Base-by-base conservation (phyloP, 1,140 invertebrate genomes). In the Amyelois transitella region DNA sequence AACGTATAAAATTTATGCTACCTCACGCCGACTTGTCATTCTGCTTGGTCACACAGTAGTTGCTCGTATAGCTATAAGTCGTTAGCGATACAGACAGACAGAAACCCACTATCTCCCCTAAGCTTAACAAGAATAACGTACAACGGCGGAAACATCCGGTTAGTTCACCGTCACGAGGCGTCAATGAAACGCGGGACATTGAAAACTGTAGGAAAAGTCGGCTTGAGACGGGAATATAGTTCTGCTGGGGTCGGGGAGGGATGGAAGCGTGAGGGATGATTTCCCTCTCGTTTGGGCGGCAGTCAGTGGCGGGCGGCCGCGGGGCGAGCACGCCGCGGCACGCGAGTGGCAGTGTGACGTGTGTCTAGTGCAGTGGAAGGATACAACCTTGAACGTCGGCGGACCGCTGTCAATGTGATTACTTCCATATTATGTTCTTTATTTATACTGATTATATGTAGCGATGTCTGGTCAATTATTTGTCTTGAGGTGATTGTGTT, bases 131-230 rank as follows among this genome's bases (percentile, higher is more conserved):
- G 45, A 48, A 48, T 10, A 48, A 48, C 55, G 18, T 43, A 53
- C 58, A 64, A 59, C 68, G 58, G 64, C 64, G 64, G 65, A 72
- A 72, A 72, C 70, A 70, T 66, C 66, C 66, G 67, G 64, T 71
- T 62, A 72, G 58, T 56, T 59, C 59, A 43, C 55, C 51, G 53
- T 54, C 45, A 56, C 53, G 59, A 60, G 64, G 75, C 74, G 75
- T 82, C 77, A 80, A 80, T 80, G 79, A 69, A 79, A 75, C 72
- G 50, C 20, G 56, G 64, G 59, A 65, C 78, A 76, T 82, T 79
- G 67, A 72, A 70, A 68, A 76, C 62, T 58, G 45, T 60, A 50
- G 69, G 78, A 77, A 73, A 72, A 77, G 62, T 69, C 58, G 64
- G 49, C 32, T 43, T 21, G 75, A 71, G 66, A 77, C 53, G 54